Percentiles rank a stretch among this genome's conserved stretches.
Conservation (phyloP, 2,113 vertebrate genomes). For the Pituophis catenifer region DNA sequence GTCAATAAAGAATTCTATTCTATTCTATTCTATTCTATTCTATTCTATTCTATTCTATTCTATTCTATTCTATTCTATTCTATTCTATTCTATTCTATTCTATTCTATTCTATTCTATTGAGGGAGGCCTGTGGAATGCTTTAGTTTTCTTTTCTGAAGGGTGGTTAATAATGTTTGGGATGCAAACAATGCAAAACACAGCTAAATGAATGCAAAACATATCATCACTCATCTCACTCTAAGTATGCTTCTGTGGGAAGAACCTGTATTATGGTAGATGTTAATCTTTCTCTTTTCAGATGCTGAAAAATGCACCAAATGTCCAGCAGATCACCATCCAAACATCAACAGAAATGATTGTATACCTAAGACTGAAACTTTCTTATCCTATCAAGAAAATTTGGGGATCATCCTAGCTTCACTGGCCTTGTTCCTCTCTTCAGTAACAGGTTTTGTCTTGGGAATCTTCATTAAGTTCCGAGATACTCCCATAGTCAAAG, state of each 20-base stretch:
- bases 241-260: background rate
- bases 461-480: background rate
- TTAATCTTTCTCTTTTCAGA: background rate
- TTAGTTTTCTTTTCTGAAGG: too few species aligned
- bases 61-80: too few species aligned
- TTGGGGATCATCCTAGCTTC: background rate
- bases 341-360: background rate
- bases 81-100: too few species aligned
- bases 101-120: too few species aligned
- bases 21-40: too few species aligned
- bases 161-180: too few species aligned
- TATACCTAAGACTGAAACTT: background rate
- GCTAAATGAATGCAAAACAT: too few species aligned
- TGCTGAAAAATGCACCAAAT: background rate
- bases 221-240: background rate
- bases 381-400: background rate
- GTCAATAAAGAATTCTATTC: too few species aligned
- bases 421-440: background rate
- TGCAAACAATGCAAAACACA: too few species aligned
- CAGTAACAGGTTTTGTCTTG: background rate
- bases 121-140: too few species aligned
- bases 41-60: too few species aligned
- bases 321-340: background rate
- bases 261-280: background rate
- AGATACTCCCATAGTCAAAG: background rate